These are phyloP conservation scores for Lithobates sylvaticus DNA, from an alignment of 2,797 vertebrate species.

Conservation along the genomic window DNA sequence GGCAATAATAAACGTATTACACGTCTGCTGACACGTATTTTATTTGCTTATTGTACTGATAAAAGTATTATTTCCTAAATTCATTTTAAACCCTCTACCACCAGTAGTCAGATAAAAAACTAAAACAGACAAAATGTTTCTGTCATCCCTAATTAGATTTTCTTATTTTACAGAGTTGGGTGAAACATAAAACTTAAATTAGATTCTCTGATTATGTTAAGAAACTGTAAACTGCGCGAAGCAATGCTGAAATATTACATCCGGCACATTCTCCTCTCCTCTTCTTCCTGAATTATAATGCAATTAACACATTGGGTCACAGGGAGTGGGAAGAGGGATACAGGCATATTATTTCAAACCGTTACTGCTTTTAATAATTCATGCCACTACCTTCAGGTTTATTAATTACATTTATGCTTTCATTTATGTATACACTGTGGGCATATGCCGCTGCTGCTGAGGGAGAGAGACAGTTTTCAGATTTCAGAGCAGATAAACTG, in stretches of 20 bases:
- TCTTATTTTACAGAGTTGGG: not conserved
- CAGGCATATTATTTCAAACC: slow-evolving; percentile 51
- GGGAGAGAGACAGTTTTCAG: slow-evolving; percentile 41
- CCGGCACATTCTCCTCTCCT: slow-evolving; percentile 25
- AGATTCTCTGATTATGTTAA: slow-evolving; percentile 19
- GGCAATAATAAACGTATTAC: no score
- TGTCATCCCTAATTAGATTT: not conserved
- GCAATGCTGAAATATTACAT: slow-evolving; percentile 31
- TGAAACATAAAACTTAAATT: slow-evolving; percentile 28
- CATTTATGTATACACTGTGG: slow-evolving; percentile 58
- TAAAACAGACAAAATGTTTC: not conserved
- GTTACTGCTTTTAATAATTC: slow-evolving; percentile 59
- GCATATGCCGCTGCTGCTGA: slow-evolving; percentile 47
- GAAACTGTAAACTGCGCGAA: slow-evolving; percentile 17
- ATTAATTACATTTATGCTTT: slow-evolving; percentile 60
- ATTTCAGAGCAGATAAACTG: slow-evolving; percentile 56
- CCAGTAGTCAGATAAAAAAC: not conserved
- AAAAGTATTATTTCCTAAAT: not conserved
- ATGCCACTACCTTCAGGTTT: slow-evolving; percentile 52
- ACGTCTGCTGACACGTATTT: no score
- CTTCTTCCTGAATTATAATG: slow-evolving; percentile 49
- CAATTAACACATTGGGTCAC: slow-evolving; percentile 62
- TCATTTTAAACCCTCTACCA: not conserved
- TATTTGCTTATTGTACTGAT: not conserved
- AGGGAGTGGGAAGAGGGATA: slow-evolving; percentile 52